Conservation (phyloP, 2,888 invertebrate genomes). For the Teleogryllus oceanicus region DNA sequence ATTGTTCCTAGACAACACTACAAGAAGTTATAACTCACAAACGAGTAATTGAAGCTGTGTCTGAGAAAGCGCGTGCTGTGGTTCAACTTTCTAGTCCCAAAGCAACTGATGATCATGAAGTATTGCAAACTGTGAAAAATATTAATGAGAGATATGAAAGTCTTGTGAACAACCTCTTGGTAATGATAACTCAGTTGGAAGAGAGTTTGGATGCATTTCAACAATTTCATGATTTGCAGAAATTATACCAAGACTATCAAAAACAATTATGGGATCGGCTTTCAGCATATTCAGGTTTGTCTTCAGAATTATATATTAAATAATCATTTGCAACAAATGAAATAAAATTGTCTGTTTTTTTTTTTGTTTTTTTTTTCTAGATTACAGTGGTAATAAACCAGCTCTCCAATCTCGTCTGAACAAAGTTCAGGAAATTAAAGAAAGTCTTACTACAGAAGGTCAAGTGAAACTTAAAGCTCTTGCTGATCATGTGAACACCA, state of each 20-base stretch:
- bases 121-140: constrained; percentile 66
- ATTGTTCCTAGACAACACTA: constrained; percentile 58
- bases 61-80: constrained; percentile 77
- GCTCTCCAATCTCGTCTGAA: constrained; percentile 75
- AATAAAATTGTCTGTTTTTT: not conserved
- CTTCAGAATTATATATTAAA: not conserved
- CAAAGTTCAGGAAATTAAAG: constrained; percentile 76
- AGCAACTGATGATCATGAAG: constrained; percentile 56
- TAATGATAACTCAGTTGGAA: constrained; percentile 69
- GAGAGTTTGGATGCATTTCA: constrained; percentile 75
- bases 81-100: constrained; percentile 30
- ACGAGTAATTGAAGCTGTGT: constrained; percentile 82
- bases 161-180: constrained; percentile 62
- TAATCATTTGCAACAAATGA: not conserved
- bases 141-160: constrained; percentile 74
- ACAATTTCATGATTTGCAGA: constrained; percentile 81
- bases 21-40: constrained; percentile 91
- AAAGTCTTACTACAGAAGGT: constrained; percentile 68
- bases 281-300: constrained; percentile 61
- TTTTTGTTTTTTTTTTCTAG: constrained; percentile 46
- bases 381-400: constrained; percentile 82
- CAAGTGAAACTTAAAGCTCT: constrained; percentile 72
- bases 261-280: constrained; percentile 87
- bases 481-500: constrained; percentile 67
- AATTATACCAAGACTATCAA: constrained; percentile 83